Evolutionary conservation across 1,140 invertebrate genomes (phyloP), one percentile per base, ranked within the genome.

Genomic region (Penaeus japonicus): DNA sequence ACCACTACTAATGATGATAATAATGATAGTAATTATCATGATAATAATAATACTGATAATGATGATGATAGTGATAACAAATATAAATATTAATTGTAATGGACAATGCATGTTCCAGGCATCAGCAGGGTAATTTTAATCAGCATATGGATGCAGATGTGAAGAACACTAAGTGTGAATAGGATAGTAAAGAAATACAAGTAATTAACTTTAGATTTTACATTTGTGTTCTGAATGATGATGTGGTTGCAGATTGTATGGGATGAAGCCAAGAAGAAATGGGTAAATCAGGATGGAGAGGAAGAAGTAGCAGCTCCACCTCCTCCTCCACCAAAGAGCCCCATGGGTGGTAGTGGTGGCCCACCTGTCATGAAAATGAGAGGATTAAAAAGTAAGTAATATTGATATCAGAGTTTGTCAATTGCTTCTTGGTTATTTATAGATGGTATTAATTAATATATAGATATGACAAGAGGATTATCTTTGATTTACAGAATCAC

Each of bases 261-360:
- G 97, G 97, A 98, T 94, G 94, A 95, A 83, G 94, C 95, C 15
- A 95, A 94, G 90, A 97, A 97, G 91, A 94, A 94, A 89, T 98
- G 97, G 97, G 94, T 95, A n/a, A 97, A 98, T 92, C 95, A 95
- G 73, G 96, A 97, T 91, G 95, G 94, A 70, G 95, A 95, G 91
- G 94, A 93, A 18, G 95, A 95, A 5, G 94, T 93, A 24, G 86
- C 81, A 22, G 59, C 84, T 22, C 80, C 90, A 65, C 80, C 77
- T 59, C 84, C 85, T 35, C 88, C 90, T 22, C 90, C 90, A 24
- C 90, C 90, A 55, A 81, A 84, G n/a, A 57, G 65, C n/a, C 32
- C 53, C 32, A 35, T 59, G 18, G 24, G 55, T 35, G 55, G 24
- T 1, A 65, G 78, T 22, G 54, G 59, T 5, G 27, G 75, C 20